A percentile compares a stretch with the other conserved stretches of the same genome.
These are phyloP conservation scores for Arctopsyche grandis DNA, from an alignment of 1,140 invertebrate genomes.

Conservation along the genomic window DNA sequence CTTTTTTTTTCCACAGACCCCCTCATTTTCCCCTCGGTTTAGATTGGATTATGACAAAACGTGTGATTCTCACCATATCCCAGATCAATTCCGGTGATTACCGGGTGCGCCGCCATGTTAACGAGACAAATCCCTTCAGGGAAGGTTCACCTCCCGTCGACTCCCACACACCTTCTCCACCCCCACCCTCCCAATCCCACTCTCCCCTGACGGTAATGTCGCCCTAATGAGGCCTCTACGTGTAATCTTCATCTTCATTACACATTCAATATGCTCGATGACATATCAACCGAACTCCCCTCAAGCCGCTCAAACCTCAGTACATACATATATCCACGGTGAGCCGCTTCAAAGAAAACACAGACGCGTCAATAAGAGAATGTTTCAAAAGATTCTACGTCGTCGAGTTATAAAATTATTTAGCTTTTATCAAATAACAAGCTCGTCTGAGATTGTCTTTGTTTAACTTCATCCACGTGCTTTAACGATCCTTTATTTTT, in stretches of 20 bases:
- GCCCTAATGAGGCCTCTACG: constrained; percentile 25
- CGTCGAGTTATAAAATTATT: too few species aligned
- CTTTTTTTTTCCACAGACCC: neutral
- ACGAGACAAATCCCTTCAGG: constrained; percentile 32
- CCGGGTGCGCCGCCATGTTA: neutral
- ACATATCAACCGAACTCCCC: neutral
- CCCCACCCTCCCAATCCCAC: neutral
- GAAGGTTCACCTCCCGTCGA: constrained; percentile 6
- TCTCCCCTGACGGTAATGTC: neutral
- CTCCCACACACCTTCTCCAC: neutral
- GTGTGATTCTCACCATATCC: neutral
- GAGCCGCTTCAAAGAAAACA: too few species aligned
- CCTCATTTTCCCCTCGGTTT: neutral
- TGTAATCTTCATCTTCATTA: constrained; percentile 45
- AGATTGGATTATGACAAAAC: neutral
- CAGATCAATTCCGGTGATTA: constrained; percentile 22
- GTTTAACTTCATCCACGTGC: too few species aligned
- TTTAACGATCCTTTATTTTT: too few species aligned
- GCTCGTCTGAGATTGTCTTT: too few species aligned
- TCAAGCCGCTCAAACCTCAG: neutral
- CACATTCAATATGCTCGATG: constrained; percentile 34
- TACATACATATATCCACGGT: too few species aligned
- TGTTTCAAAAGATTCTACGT: too few species aligned
- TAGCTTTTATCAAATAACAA: too few species aligned
- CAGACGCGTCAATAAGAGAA: too few species aligned